Evolutionary conservation across 2,797 vertebrate species (phyloP).

Genomic region (Lepidocolaptes lacrymiger): DNA sequence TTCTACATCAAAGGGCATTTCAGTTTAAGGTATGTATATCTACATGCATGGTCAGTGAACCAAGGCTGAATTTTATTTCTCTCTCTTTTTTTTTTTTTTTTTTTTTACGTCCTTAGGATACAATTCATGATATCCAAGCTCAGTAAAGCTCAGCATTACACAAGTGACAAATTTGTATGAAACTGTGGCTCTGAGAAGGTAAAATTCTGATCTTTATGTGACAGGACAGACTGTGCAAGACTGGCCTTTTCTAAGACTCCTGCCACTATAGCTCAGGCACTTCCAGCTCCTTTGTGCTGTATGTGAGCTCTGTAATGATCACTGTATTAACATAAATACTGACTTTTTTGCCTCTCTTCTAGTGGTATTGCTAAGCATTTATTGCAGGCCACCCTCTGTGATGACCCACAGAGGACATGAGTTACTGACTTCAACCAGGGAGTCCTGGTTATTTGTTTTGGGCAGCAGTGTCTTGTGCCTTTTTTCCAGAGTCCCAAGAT

Average conservation of each 20-base stretch:
- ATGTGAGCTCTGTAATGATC: not conserved
- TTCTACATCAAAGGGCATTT: not conserved
- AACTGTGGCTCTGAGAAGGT: not conserved
- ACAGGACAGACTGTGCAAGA: not conserved
- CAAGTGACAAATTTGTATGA: not conserved
- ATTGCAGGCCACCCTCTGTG: not conserved
- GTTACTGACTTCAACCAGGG: not conserved
- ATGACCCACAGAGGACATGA: not conserved
- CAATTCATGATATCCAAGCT: not conserved
- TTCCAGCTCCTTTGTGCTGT: not conserved
- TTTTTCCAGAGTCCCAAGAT: not conserved
- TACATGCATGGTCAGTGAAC: not conserved
- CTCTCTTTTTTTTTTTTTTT: not conserved
- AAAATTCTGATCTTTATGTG: not conserved
- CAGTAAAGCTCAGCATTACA: not conserved
- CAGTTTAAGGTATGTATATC: not conserved
- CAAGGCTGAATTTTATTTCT: not conserved
- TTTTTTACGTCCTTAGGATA: not conserved
- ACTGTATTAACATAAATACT: not conserved
- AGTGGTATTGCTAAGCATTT: not conserved
- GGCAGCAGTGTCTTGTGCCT: not conserved
- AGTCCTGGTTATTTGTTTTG: not conserved
- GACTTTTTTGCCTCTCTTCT: not conserved
- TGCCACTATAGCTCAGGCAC: not conserved
- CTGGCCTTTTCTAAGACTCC: not conserved